Evolutionary conservation across 2,113 vertebrate genomes (phyloP), one percentile per base, ranked within the genome.

Genomic region (Alligator mississippiensis): DNA sequence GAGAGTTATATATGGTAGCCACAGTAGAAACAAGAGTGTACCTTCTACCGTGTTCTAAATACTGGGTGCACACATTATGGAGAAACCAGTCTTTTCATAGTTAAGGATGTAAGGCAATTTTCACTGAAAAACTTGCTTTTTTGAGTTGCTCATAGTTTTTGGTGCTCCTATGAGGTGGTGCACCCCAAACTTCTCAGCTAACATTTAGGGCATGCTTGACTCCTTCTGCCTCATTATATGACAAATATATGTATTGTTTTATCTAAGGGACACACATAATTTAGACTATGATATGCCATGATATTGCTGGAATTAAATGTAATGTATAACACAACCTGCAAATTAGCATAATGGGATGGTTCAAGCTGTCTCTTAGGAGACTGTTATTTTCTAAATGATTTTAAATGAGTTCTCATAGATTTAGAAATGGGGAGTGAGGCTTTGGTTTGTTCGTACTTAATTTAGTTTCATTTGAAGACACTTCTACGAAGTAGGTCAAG

Each of bases 401-500:
- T 96, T 90, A 0, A 0, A 54, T 61, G 14, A 63, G 18, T 60
- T 91, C 93, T 92, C 70, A 85, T 84, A 70, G 16, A 7, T 57
- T 22, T 27, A 18, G 22, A 19, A 74, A 12, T 59, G 70, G 57
- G 64, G 60, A n/a, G 55, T 84, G 47, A 9, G 3, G 0, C 0
- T 3, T 78, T 81, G 57, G 5, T 84, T 92, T 59, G 21, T 89
- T 93, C 82, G 58, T 75, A 64, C 80, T 85, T 85, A 54, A 12
- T 87, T 94, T 78, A 8, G 16, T 68, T 90, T 17, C 55, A 21
- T 93, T 97, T 80, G 83, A 89, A 57, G 27, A 74, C 54, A 89
- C 64, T 74, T 10, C 6, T 91, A 30, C 22, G 55, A 64, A 92
- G 3, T 25, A 77, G 81, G 47, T 93, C 88, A 95, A 92, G 79